A percentile compares a stretch with the other conserved stretches of the same genome.
phyloP scores from a whole-genome alignment of 2,888 invertebrate species.

The Dione vanillae region DNA sequence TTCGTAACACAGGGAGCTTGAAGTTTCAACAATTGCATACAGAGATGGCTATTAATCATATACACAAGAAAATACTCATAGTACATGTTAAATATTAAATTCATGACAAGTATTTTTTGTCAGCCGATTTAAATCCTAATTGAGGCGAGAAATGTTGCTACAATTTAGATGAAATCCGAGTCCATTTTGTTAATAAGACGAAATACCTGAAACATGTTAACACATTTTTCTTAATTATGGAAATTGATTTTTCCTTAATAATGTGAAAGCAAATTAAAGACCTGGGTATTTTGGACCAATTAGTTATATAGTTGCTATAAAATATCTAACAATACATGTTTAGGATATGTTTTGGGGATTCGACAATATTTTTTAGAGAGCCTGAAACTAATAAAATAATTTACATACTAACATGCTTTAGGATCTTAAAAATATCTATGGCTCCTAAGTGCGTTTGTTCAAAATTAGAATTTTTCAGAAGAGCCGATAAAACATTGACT shows the following conservation, averaged over 20 bases:
- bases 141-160: background rate
- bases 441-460: too few species aligned
- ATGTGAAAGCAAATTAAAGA: background rate
- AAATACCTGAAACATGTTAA: slow-evolving; percentile 59
- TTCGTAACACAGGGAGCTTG: slow-evolving; percentile 23
- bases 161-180: slow-evolving; percentile 49
- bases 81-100: too few species aligned
- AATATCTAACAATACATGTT: too few species aligned
- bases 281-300: background rate
- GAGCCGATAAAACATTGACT: too few species aligned
- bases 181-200: slow-evolving; percentile 54
- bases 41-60: slow-evolving; percentile 3
- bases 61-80: background rate
- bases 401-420: slow-evolving; percentile 1
- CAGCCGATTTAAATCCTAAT: too few species aligned
- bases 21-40: background rate
- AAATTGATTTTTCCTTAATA: background rate
- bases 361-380: too few species aligned
- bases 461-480: too few species aligned
- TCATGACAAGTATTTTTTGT: too few species aligned
- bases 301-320: too few species aligned
- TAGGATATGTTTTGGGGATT: too few species aligned
- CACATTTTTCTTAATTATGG: background rate
- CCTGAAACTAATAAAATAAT: background rate
- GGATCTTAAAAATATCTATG: background rate